These are phyloP conservation scores for Sphinx pinastri DNA, from an alignment of 2,888 invertebrate species.

Conservation along the genomic window DNA sequence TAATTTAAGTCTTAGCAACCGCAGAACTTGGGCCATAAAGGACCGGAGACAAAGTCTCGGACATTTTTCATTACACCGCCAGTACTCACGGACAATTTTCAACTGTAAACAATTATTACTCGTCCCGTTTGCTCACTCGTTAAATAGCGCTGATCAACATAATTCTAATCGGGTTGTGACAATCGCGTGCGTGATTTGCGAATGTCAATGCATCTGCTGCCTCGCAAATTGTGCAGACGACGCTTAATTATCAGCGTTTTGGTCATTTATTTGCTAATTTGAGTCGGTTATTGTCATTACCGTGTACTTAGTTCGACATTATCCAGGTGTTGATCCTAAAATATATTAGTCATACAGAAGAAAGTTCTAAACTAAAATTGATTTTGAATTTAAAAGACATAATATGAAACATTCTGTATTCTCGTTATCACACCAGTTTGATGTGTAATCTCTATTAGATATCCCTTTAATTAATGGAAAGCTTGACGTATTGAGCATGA, in stretches of 20 bases:
- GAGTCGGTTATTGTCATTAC: background rate
- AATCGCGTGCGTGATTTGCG: background rate
- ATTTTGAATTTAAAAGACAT: too few relatives aligned
- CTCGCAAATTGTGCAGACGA: constrained; percentile 2
- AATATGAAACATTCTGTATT: too few relatives aligned
- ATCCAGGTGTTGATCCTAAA: too few relatives aligned
- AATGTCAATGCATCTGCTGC: constrained; percentile 2
- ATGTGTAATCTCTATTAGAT: too few relatives aligned
- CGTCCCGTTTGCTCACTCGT: constrained; percentile 45
- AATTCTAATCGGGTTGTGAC: constrained; percentile 8
- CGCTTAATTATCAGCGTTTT: constrained; percentile 4
- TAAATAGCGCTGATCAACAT: constrained; percentile 7
- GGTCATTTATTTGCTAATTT: background rate
- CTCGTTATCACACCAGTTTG: too few relatives aligned
- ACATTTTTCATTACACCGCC: constrained; percentile 77
- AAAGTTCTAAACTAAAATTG: too few relatives aligned
- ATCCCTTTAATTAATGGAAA: too few relatives aligned
- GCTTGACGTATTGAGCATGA: too few relatives aligned
- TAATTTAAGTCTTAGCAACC: constrained; percentile 70
- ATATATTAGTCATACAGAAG: too few relatives aligned
- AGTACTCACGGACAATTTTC: constrained; percentile 55
- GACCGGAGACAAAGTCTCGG: constrained; percentile 69
- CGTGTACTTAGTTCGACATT: too few relatives aligned
- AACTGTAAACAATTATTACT: constrained; percentile 76
- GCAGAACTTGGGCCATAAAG: constrained; percentile 74